Evolutionary conservation across 1,140 invertebrate genomes (phyloP), one percentile per base, ranked within the genome.

Genomic region (Augochlora pura): DNA sequence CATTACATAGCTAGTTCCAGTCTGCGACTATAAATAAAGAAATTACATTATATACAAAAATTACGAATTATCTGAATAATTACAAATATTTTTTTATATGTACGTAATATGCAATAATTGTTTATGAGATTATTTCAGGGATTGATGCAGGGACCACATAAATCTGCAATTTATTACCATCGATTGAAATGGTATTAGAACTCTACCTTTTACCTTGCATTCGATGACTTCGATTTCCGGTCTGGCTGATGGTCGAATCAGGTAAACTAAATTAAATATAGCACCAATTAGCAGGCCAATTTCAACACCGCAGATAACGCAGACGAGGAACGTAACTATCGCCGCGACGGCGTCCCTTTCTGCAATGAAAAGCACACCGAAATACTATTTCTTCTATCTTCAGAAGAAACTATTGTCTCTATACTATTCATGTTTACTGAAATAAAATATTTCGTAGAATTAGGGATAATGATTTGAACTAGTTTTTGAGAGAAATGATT

Each of bases 201-300:
- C 27, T 54, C 4, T 57, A 77, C 54, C 75, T 81, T 80, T 88
- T 89, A 94, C 94, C 88, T 93, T 93, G 72, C 82, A 86, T 18
- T 88, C 76, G 75, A 88, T 87, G 38, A 93, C 81, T 66, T 86
- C 66, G 42, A 94, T 84, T 12, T 86, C 88, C 27, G 94, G 93
- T 74, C 93, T 90, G 0, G 93, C 91, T 72, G 93, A 93, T 7
- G 92, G 80, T 83, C 95, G 95, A 1, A 97, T 89, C 0, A 97
- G 88, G 82, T 95, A 94, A 1, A 94, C 75, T 12, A 96, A 84
- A 67, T 94, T 95, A 21, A 94, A 85, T 1, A 92, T 77, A 7
- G 96, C 94, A 8, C 96, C 96, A 71, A 95, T 90, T 12, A 96
- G 86, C 64, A 97, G 94, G 23, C 96, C 96, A 82, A 94, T 94